Evolutionary conservation across 30 jellyfish, hydroid and myxozoan genomes (phyloP).

Genomic region (Catostylus mosaicus): DNA sequence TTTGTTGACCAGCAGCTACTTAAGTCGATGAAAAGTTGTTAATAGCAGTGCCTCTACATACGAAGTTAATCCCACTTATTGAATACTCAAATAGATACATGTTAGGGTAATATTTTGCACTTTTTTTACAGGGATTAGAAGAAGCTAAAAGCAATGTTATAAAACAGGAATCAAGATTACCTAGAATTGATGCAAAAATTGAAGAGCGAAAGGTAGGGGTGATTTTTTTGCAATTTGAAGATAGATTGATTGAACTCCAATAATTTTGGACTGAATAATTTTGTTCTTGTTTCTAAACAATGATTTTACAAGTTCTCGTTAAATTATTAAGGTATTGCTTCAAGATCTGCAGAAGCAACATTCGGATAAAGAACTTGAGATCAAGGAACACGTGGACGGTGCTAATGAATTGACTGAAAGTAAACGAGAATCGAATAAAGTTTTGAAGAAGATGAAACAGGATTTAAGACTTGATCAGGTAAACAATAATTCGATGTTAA

Average conservation of each 20-base stretch:
- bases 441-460: constrained; percentile 40
- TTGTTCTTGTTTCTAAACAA: too few species aligned
- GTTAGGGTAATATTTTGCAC: too few species aligned
- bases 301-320: not conserved
- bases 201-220: constrained; percentile 79
- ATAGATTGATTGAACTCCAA: too few species aligned
- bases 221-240: too few species aligned
- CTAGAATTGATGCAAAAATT: constrained; percentile 65
- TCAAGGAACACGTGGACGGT: constrained; percentile 31
- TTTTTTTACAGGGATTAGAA: constrained; percentile 57
- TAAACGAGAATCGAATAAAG: constrained; percentile 38
- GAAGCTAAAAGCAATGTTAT: constrained; percentile 39
- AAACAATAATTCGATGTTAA: too few species aligned
- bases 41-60: too few species aligned
- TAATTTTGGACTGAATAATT: too few species aligned
- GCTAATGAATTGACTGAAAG: constrained; percentile 46
- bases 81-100: too few species aligned
- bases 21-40: too few species aligned
- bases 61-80: too few species aligned
- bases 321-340: constrained; percentile 39
- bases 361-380: constrained; percentile 25
- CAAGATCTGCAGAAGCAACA: constrained; percentile 17
- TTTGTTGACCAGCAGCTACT: too few species aligned
- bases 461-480: constrained; percentile 63
- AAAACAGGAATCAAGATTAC: constrained; percentile 60